Base-by-base conservation (phyloP, 92 coral and sea anemone species). In the Montipora capitata region DNA sequence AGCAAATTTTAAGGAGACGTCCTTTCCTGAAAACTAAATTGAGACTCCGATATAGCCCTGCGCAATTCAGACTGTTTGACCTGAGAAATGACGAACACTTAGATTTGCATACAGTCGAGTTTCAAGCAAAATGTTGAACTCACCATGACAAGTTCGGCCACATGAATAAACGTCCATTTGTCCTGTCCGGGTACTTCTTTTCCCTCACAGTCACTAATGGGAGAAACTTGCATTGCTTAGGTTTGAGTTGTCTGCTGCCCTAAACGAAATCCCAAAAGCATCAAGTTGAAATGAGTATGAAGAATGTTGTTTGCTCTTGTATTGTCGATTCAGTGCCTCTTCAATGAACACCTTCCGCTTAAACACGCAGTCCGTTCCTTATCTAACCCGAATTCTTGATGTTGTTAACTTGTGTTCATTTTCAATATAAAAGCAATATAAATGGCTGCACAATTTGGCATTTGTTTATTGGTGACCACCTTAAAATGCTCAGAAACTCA, bases 131-230 rank as follows among this genome's bases (percentile, higher is more conserved):
- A 63, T 7, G 10, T 8, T 66, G n/a, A 18, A 82, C 96, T 86
- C 77, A 93, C 96, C 91, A 43, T 58, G 35, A 93, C 44, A 10
- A 93, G 86, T 17, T 90, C 81, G 40, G 82, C 63, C 40, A 93
- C 63, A 68, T 93, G 96, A 6, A 90, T 38, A 40, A 82, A 14
- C 68, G 72, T 77, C 74, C 54, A 64, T 58, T 48, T 84, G 57
- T 93, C 93, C 44, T 86, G 63, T 10, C 96, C 96, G 12, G 96
- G 96, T 6, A 93, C 91, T n/a, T 79, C 76, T 18, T 35, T 56
- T 43, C 62, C 86, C 5, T 76, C 54, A 9, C 17, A 41, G 2
- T 27, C 35, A 27, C 10, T 1, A 4, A 39, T 52, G n/a, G 94
- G 94, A 61, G 82, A 68, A 20, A 91, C 94, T 82, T 85, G 89